Evolutionary conservation across 2,113 vertebrate species (phyloP), one percentile per base, ranked within the genome.

Genomic region (Istiophorus platypterus): DNA sequence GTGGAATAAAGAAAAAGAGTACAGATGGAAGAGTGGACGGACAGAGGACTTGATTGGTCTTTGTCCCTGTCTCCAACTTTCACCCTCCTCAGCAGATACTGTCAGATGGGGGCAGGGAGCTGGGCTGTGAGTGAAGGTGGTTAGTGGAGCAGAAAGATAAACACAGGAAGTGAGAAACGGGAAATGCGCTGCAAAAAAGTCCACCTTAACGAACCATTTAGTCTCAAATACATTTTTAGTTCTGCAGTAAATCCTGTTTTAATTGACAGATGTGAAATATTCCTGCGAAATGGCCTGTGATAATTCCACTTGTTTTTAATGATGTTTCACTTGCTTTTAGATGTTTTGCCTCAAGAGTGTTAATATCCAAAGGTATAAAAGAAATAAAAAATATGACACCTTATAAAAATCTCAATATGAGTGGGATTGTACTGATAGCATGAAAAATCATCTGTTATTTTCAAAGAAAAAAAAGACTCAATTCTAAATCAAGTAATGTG

Each of bases 71-170:
- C 78, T 88, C 76, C 26, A 85, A 90, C 88, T 82, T 86, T 86
- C 78, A 81, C 42, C 84, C 68, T 80, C 66, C 69, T 89, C 87
- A 81, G 81, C 83, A 87, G 82, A 90, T 76, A 81, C 72, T 84
- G 91, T 91, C 89, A 86, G 79, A 81, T 1, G 66, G 45, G 79
- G 56, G 73, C 78, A 77, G 72, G 26, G 86, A 71, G 81, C 78
- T 52, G 17, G 17, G 69, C 63, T 52, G 64, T 42, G 64, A 85
- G 62, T 59, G 52, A 66, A 82, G 56, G 72, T 24, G 77, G 68
- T 84, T 78, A 89, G 79, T 88, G 77, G 80, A 92, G 86, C 89
- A 90, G 82, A 88, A 79, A 83, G 68, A 87, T 42, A 79, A 77
- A 74, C 52, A 65, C 61, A 76, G 68, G 65, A 66, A 37, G 71